Conservation (phyloP, 2,888 invertebrate species). For the Nymphalis polychloros region DNA sequence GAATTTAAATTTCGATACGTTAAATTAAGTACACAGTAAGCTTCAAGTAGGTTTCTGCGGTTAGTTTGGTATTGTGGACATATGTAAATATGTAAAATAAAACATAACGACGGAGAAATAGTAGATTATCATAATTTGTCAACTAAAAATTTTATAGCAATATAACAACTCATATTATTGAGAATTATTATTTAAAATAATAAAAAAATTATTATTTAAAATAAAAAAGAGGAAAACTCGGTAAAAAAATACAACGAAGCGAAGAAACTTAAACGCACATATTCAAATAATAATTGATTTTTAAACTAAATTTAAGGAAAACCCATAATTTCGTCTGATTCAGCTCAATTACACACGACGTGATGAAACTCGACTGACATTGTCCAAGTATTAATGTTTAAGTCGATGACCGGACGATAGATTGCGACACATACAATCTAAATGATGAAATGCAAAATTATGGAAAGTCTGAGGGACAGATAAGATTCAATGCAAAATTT, state of each 20-base stretch:
- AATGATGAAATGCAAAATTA: slow-evolving; percentile 27
- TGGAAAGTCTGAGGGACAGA: slow-evolving; percentile 24
- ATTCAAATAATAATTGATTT: background rate
- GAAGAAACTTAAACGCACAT: too few relatives aligned
- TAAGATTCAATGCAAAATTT: slow-evolving; percentile 11
- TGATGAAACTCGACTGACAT: slow-evolving; percentile 16
- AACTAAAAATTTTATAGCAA: too few relatives aligned
- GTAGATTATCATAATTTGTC: too few relatives aligned
- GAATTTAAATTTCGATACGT: slow-evolving; percentile 8
- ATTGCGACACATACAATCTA: slow-evolving; percentile 13
- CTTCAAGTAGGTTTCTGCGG: slow-evolving; percentile 2
- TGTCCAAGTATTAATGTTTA: slow-evolving; percentile 11
- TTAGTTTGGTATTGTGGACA: background rate
- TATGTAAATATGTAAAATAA: background rate
- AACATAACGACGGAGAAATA: too few relatives aligned
- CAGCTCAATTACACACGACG: slow-evolving; percentile 8
- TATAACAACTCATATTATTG: too few relatives aligned
- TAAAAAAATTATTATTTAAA: too few relatives aligned
- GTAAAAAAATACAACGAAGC: too few relatives aligned
- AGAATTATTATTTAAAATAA: too few relatives aligned
- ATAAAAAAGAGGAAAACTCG: too few relatives aligned
- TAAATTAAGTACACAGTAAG: background rate
- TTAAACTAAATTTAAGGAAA: background rate
- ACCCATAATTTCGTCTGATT: background rate
- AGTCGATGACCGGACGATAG: slow-evolving; percentile 19